Evolutionary conservation across 1,140 invertebrate species (phyloP).

Genomic region (Drosophila nannoptera): DNA sequence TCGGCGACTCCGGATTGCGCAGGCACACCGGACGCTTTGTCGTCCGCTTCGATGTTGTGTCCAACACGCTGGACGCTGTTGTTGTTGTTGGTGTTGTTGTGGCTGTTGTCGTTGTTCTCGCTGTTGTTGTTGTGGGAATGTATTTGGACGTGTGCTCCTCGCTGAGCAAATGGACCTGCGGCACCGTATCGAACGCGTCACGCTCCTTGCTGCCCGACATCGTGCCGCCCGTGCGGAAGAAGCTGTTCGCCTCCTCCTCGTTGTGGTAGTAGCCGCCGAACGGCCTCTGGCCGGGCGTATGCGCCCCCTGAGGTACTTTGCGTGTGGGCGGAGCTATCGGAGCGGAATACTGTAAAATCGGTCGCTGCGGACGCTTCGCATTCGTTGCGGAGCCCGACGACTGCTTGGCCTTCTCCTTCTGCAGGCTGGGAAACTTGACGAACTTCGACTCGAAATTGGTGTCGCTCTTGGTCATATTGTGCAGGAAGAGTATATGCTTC

Average conservation of each 20-base stretch:
- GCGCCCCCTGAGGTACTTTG: slow-evolving; percentile 41
- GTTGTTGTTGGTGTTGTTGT: slow-evolving; percentile 25
- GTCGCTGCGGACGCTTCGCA: slow-evolving; percentile 54
- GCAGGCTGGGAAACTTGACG: slow-evolving; percentile 76
- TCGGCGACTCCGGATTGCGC: slow-evolving; percentile 68
- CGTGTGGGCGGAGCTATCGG: slow-evolving; percentile 68
- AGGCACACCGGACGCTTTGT: slow-evolving; percentile 63
- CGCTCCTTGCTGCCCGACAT: slow-evolving; percentile 26
- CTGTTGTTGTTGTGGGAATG: slow-evolving; percentile 16
- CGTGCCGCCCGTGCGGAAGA: slow-evolving; percentile 31
- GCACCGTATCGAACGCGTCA: slow-evolving; percentile 50
- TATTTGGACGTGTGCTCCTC: slow-evolving; percentile 35
- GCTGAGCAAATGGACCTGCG: slow-evolving; percentile 68
- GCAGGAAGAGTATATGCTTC: slow-evolving; percentile 75
- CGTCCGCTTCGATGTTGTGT: slow-evolving; percentile 41
- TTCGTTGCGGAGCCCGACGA: slow-evolving; percentile 21
- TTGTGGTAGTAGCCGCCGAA: slow-evolving; percentile 68
- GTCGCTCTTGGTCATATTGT: slow-evolving; percentile 75
- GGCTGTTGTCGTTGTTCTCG: slow-evolving; percentile 18
- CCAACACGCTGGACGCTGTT: slow-evolving; percentile 22
- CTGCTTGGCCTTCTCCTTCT: slow-evolving; percentile 62
- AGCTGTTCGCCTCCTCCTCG: slow-evolving; percentile 47
- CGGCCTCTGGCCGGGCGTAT: slow-evolving; percentile 43
- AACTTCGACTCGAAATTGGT: slow-evolving; percentile 78
- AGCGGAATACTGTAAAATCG: slow-evolving; percentile 66